Evolutionary conservation across 2,797 vertebrate species (phyloP), one percentile per base, ranked within the genome.

Genomic region (Schizopygopsis malacanthus): DNA sequence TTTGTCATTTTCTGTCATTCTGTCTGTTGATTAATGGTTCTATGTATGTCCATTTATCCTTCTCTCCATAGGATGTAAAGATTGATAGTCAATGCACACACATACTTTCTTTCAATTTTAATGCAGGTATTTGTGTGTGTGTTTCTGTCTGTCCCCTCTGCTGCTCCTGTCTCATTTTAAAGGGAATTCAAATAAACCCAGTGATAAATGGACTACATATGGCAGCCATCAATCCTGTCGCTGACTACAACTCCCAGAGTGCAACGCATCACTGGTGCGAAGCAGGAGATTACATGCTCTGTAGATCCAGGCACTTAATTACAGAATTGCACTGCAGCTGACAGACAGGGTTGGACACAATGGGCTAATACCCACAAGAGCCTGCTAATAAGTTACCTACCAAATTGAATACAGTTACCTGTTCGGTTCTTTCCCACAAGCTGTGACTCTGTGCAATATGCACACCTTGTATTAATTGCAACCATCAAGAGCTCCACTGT

Each of bases 201-300:
- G 47, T 87, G 82, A 84, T 87, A 80, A 87, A 87, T 87, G 82
- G 76, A 80, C 76, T 80, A 81, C 86, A 84, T 87, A 84, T 87
- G 82, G 82, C 76, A 84, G 69, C 86, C 77, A 84, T 87, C 86
- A 87, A 79, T 87, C 86, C 82, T 87, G 45, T 81, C 70, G 11
- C 69, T 80, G 86, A 87, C 86, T 87, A 84, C 86, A 85, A 85
- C 43, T 85, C 86, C 82, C 86, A 87, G 70, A 79, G 86, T 81
- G 82, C 82, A 87, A 54, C 25, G 70, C 82, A 84, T 83, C 86
- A 87, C 20, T 81, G 82, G 76, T 84, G 82, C 82, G 70, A 75
- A 84, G 82, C 86, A 84, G 70, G 69, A 87, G 82, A 87, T 87
- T 87, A 84, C 77, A 84, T 87, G 82, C 82, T 87, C 82, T 83